A percentile compares a stretch with the other conserved stretches of the same genome.
Evolutionary conservation across 2,113 vertebrate species (phyloP).

Genomic region (Phrynosoma platyrhinos): DNA sequence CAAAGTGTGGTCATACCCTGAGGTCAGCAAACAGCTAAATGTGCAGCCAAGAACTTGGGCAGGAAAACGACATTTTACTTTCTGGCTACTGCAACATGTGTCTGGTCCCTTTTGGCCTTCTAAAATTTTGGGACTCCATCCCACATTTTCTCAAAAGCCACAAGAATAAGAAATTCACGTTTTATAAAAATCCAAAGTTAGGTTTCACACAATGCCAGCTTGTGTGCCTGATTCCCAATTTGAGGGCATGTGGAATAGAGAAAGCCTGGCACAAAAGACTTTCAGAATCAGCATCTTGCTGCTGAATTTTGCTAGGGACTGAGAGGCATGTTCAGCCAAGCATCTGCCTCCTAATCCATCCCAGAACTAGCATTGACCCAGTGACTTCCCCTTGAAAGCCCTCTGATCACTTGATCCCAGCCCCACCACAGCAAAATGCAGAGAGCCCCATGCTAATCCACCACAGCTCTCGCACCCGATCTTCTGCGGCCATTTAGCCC

Average conservation of each 20-base stretch:
- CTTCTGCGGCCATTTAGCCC: slow-evolving; percentile 64
- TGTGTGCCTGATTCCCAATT: background rate
- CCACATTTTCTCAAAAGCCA: background rate
- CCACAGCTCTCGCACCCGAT: slow-evolving; percentile 60
- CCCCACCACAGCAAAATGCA: background rate
- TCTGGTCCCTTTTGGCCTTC: background rate
- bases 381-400: background rate
- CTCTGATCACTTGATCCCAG: background rate
- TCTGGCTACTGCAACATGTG: background rate
- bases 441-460: slow-evolving; percentile 21
- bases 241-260: background rate
- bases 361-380: background rate
- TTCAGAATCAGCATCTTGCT: background rate
- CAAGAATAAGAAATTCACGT: background rate
- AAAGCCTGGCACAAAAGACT: background rate
- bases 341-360: background rate
- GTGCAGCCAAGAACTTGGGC: background rate
- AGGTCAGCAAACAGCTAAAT: background rate
- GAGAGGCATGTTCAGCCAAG: slow-evolving; percentile 14
- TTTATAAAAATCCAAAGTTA: background rate
- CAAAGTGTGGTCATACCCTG: no score
- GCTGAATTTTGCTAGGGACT: background rate
- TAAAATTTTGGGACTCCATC: background rate
- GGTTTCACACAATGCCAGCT: background rate
- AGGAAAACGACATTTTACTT: background rate